Evolutionary conservation across 2,797 vertebrate species (phyloP).

Genomic region (Microtus californicus): DNA sequence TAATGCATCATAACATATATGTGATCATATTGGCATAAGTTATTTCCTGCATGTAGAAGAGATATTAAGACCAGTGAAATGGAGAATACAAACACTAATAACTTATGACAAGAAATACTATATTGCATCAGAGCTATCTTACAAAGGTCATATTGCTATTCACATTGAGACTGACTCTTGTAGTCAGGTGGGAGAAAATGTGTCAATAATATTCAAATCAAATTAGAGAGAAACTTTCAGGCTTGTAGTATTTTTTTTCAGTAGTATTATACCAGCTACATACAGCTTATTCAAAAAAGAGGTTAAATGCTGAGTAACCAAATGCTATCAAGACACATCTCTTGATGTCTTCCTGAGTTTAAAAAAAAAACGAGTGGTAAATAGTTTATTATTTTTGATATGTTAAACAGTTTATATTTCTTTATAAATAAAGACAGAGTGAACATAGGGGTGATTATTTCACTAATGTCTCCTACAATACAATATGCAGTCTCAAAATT

Average conservation of each 20-base stretch:
- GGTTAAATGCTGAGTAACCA: not conserved
- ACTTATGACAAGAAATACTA: constrained; percentile 32
- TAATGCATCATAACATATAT: not conserved
- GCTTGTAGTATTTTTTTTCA: not conserved
- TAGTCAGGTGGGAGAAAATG: constrained; percentile 9
- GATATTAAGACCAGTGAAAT: constrained; percentile 30
- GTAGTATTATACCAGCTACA: not conserved
- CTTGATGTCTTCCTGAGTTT: not conserved
- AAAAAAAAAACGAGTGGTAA: not conserved
- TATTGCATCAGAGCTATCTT: not conserved
- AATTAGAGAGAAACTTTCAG: not conserved
- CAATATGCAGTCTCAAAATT: not conserved
- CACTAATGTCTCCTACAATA: not conserved
- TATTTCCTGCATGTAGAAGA: constrained; percentile 45
- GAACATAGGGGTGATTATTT: not conserved
- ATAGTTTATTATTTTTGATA: not conserved
- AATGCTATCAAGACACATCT: not conserved
- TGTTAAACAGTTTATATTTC: not conserved
- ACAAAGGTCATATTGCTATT: not conserved
- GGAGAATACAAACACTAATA: constrained; percentile 42
- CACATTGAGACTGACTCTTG: constrained; percentile 24
- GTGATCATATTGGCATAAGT: constrained; percentile 43
- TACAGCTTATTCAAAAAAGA: not conserved
- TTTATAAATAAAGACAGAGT: not conserved
- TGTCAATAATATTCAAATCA: constrained; percentile 4